These are phyloP conservation scores for Rhineura floridana DNA, from an alignment of 2,113 vertebrate species.

Conservation along the genomic window DNA sequence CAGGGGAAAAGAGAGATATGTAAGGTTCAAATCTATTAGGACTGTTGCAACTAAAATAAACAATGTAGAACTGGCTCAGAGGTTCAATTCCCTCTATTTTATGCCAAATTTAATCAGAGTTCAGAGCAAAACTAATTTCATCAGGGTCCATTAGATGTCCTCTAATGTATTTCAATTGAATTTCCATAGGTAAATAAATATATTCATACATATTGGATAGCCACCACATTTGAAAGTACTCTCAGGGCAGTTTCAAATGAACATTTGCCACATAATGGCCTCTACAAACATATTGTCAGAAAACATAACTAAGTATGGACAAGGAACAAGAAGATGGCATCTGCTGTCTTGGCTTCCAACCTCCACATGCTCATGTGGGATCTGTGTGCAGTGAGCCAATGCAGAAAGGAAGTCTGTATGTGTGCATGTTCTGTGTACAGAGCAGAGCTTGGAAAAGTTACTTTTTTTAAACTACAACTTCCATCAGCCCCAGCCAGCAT, in stretches of 20 bases:
- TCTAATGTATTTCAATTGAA: neutral
- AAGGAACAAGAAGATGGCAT: neutral
- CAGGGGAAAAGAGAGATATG: slow-evolving; percentile 29
- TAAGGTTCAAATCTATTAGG: slow-evolving; percentile 20
- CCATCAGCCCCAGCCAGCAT: no score
- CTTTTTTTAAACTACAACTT: no score
- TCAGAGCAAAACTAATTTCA: neutral
- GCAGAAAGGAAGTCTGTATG: neutral
- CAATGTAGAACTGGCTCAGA: slow-evolving; percentile 8
- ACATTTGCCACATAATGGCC: neutral
- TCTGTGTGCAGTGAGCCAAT: neutral
- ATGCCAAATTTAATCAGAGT: neutral
- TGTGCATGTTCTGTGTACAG: neutral
- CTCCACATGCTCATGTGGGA: neutral
- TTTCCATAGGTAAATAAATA: neutral
- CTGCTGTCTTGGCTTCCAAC: neutral
- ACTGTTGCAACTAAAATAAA: slow-evolving; percentile 25
- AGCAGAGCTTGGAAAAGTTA: no score
- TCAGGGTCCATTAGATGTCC: neutral
- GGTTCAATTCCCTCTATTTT: slow-evolving; percentile 11
- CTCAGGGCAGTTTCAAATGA: neutral
- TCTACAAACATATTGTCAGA: neutral
- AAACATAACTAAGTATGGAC: neutral
- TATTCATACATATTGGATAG: neutral
- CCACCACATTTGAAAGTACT: neutral